phyloP scores from a whole-genome alignment of 1,140 invertebrate species.

The Neotoxoptera formosana region DNA sequence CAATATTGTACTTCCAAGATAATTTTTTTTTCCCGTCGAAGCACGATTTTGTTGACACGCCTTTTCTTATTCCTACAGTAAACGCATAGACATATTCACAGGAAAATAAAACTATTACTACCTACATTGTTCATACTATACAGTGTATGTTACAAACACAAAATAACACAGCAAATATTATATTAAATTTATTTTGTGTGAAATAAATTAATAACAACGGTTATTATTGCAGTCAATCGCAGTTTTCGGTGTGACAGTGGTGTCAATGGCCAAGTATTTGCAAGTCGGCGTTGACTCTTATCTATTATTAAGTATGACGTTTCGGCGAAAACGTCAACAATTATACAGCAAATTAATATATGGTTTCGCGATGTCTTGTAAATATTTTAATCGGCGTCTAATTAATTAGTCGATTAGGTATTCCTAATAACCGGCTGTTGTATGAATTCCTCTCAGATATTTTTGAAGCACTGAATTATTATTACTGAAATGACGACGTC shows the following conservation, averaged over 20 bases:
- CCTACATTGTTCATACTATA: too few relatives aligned
- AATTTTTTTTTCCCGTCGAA: too few relatives aligned
- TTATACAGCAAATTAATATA: background rate
- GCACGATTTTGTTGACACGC: too few relatives aligned
- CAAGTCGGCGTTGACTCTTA: background rate
- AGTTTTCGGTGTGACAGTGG: too few relatives aligned
- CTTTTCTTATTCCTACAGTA: background rate
- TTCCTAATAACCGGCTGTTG: background rate
- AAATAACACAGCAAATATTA: too few relatives aligned
- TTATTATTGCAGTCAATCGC: background rate
- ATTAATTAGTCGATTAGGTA: background rate
- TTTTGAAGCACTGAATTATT: background rate
- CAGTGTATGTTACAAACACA: too few relatives aligned
- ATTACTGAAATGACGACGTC: background rate
- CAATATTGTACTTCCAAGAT: too few relatives aligned
- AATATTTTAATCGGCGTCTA: background rate
- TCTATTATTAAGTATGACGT: background rate
- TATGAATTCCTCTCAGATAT: background rate
- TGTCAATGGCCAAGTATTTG: background rate
- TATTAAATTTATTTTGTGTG: too few relatives aligned
- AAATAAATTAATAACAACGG: background rate
- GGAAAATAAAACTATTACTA: too few relatives aligned
- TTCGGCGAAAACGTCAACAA: background rate
- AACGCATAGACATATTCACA: background rate
- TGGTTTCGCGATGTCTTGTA: background rate